These are phyloP conservation scores for Acanthiza pusilla DNA, from an alignment of 2,797 vertebrate species.

Conservation along the genomic window DNA sequence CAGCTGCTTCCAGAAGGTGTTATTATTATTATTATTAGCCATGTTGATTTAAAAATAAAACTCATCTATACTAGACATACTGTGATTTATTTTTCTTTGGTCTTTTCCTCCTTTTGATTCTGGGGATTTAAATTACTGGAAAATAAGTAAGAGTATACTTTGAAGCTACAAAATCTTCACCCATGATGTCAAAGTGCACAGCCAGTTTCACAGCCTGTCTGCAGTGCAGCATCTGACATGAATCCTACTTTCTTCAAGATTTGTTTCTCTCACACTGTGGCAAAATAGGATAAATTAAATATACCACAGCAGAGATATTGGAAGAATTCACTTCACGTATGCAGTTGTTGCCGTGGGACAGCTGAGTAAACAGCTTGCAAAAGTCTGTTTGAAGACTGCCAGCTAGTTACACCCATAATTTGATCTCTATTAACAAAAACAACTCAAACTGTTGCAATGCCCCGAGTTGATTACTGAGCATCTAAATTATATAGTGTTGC, in stretches of 20 bases:
- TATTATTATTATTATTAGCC: background rate
- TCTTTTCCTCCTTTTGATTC: background rate
- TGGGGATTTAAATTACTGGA: background rate
- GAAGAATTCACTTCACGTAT: slow-evolving; percentile 77
- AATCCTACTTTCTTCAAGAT: background rate
- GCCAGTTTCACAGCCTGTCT: background rate
- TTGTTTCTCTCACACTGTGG: slow-evolving; percentile 43
- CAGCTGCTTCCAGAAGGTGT: background rate
- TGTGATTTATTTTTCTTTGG: background rate
- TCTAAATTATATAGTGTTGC: slow-evolving; percentile 72
- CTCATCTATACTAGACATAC: background rate
- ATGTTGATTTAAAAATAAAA: background rate
- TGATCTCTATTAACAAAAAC: slow-evolving; percentile 84
- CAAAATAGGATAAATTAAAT: slow-evolving; percentile 72
- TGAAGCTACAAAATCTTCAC: background rate
- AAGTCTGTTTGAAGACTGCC: slow-evolving; percentile 77
- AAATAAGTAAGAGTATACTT: background rate
- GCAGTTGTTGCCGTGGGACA: slow-evolving; percentile 77
- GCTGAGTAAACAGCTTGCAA: slow-evolving; percentile 83
- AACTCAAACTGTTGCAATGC: slow-evolving; percentile 73
- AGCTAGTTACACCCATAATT: slow-evolving; percentile 84
- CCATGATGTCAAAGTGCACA: background rate
- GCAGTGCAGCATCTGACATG: background rate
- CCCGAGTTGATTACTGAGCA: slow-evolving; percentile 59
- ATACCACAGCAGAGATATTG: slow-evolving; percentile 70